Evolutionary conservation across 2,113 vertebrate genomes (phyloP), one percentile per base, ranked within the genome.

Genomic region (Megalops atlanticus): DNA sequence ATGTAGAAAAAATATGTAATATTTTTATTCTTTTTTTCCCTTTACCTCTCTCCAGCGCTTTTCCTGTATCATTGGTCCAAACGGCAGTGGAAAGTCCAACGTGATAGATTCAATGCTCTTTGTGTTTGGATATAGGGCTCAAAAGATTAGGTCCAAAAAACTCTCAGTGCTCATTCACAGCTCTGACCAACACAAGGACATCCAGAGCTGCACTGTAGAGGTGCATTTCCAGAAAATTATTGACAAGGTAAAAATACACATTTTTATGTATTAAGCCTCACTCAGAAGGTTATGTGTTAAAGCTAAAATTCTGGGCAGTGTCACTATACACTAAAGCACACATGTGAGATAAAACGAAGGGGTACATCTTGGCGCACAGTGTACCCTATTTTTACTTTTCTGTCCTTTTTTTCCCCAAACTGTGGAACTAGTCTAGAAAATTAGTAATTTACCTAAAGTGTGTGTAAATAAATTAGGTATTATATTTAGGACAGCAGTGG

Each of bases 31-130:
- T 14, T 86, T 31, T 10, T 82, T 45, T 49, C 79, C n/a, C 35
- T 84, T 54, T 83, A 78, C 81, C 85, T 78, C 81, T 80, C 47
- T 86, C 18, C 93, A 99, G 98, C 96, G 97, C 41, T 99, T 99
- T 88, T 98, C 98, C 4, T 99, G 98, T 81, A 99, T 99, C 90
- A 96, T 99, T 89, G 98, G 98, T 52, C 98, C 98, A 58, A 99
- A 99, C 80, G 98, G 98, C 86, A 99, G 98, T 80, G 98, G 98
- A 58, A 99, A 99, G 91, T 99, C 98, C 89, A 99, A 99, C 83
- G 94, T 99, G 88, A 99, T 99, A 84, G 98, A 99, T 92, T 97
- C 98, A 2, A 97, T 99, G 97, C 96, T 99, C 70, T 99, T 99
- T 94, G 98, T 99, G 8, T 99, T 99, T 87, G 98, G 98, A 68